These are phyloP conservation scores for Tringa solitaria DNA, from an alignment of 2,113 vertebrate species.

Conservation along the genomic window DNA sequence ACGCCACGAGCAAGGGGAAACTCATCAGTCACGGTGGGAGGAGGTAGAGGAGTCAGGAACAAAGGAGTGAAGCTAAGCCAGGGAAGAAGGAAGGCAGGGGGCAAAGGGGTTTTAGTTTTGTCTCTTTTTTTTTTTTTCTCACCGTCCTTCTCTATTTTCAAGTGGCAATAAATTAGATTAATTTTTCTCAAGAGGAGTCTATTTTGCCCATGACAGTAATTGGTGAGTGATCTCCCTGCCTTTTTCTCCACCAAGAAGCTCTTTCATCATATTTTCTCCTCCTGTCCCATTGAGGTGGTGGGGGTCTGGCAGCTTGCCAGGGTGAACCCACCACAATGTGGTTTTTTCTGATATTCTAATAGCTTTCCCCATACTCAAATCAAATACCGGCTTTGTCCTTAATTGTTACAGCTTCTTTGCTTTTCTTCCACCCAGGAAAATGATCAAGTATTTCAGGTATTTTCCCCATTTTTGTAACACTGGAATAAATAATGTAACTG, in stretches of 20 bases:
- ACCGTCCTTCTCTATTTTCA: background rate
- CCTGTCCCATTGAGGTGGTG: background rate
- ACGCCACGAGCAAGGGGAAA: background rate
- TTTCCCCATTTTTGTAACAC: background rate
- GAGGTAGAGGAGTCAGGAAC: background rate
- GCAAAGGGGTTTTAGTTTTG: background rate
- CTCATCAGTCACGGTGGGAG: background rate
- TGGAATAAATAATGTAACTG: background rate
- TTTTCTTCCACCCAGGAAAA: background rate
- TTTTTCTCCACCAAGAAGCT: background rate
- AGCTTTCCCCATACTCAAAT: background rate
- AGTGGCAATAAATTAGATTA: background rate
- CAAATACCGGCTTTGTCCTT: background rate
- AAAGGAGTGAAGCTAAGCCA: accelerated
- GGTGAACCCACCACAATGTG: background rate
- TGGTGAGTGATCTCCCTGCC: background rate
- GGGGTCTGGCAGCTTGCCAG: background rate
- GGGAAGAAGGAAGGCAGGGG: accelerated
- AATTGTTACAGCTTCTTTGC: background rate
- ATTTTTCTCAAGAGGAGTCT: background rate
- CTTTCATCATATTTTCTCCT: background rate
- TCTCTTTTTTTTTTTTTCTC: too few species aligned
- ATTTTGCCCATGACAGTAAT: background rate
- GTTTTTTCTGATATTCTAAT: background rate
- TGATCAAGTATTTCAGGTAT: background rate